Evolutionary conservation across 2,888 invertebrate species (phyloP), one percentile per base, ranked within the genome.

Genomic region (Drosophila testacea): DNA sequence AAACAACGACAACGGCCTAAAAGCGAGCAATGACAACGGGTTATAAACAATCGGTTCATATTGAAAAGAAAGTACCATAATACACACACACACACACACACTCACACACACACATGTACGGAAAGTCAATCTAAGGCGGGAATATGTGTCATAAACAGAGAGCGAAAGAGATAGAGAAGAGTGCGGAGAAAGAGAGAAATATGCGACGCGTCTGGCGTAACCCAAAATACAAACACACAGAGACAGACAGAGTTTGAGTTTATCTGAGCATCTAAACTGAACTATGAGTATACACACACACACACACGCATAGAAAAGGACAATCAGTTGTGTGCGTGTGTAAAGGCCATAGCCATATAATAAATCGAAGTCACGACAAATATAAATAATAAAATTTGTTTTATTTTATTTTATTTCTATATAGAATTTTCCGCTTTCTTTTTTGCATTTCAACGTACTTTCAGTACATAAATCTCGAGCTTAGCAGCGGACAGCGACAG

Each of bases 351-450:
- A 65, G 64, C 63, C 68, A 51, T 74, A 79, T 79, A 83, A 83
- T 84, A 84, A 84, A 84, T 84, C 83, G 83, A 84, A 84, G 83
- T 84, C 83, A 84, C 79, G 84, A 84, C 87, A 87, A 87, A 84
- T 87, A 84, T 84, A 84, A 84, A 84, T 84, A 84, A 84, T 84
- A 84, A 87, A 84, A 87, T 87, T 78, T 57, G 47, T 57, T 57
- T 38, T 57, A 57, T 57, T 65, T 61, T 64, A 78, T 86, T 83
- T 80, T 80, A 79, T 83, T 83, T 81, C 74, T 73, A 77, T 77
- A 74, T 79, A 71, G 61, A 59, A 73, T 50, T 63, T 66, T 63
- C 32, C 42, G 61, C 42, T 48, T 30, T 13, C 10, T 39, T 39
- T 46, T 83, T 79, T 86, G 81, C 84, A 83, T 83, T 83, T 83